These are phyloP conservation scores for Chymomyza costata DNA, from an alignment of 1,140 invertebrate genomes.

Conservation along the genomic window DNA sequence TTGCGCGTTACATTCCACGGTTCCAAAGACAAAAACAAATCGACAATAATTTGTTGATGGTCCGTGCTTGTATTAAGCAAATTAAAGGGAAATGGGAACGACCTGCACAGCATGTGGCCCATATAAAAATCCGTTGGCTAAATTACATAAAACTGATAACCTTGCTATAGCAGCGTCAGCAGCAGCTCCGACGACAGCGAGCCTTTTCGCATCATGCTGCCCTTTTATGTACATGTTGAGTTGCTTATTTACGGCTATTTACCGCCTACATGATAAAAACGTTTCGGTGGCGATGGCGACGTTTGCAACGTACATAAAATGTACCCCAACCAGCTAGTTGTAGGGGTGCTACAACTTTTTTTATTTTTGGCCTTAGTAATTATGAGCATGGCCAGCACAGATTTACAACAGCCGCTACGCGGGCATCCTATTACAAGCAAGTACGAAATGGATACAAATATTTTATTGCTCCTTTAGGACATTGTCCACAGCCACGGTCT, in stretches of 20 bases:
- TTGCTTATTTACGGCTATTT: conserved; percentile 68
- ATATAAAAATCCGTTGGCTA: conserved; percentile 59
- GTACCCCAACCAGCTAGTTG: background rate
- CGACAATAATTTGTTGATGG: too few relatives aligned
- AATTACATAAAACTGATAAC: conserved; percentile 66
- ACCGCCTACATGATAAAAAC: conserved; percentile 69
- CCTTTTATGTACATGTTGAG: conserved; percentile 51
- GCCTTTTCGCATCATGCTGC: conserved; percentile 40
- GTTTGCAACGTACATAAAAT: conserved; percentile 41
- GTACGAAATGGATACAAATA: conserved; percentile 63
- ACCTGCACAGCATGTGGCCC: conserved; percentile 53
- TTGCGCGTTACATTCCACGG: too few relatives aligned
- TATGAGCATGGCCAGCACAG: conserved; percentile 47
- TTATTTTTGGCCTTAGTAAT: too few relatives aligned
- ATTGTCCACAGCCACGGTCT: conserved; percentile 30
- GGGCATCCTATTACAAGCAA: conserved; percentile 18
- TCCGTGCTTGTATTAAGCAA: too few relatives aligned
- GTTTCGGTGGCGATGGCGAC: conserved; percentile 30
- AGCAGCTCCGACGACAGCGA: conserved; percentile 1
- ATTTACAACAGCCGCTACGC: conserved; percentile 46
- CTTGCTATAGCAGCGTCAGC: conserved; percentile 39
- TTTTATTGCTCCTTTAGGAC: conserved; percentile 69
- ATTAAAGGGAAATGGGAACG: too few relatives aligned
- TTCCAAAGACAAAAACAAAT: too few relatives aligned
- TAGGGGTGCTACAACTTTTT: conserved; percentile 42